Base-by-base conservation (phyloP, 2,888 invertebrate genomes). In the Synergus japonicus region DNA sequence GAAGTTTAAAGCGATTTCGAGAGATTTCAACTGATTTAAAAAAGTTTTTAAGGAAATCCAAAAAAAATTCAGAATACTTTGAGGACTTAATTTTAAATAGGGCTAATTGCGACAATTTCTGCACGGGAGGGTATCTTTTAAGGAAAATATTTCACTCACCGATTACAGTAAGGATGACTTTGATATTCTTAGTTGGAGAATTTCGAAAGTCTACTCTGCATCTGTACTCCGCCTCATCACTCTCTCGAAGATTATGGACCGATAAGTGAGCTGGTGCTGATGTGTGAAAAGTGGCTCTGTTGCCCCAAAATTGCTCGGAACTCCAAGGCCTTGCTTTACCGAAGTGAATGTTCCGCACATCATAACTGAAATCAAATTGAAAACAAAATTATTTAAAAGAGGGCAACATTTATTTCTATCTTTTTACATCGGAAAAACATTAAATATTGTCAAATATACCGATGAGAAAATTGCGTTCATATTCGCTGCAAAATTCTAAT, bases 181-280 rank as follows among this genome's bases (percentile, higher is more conserved):
- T 95, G 84, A 95, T 93, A 91, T 96, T 96, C 88, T 95, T 93
- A 76, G 96, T 96, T 69, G 95, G 96, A 12, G 96, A 95, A 90
- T 96, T 95, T 80, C 95, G 94, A 91, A 96, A 96, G 90, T 96
- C 96, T 78, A 96, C 96, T 79, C 96, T 93, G 92, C 96, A 96
- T 83, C 96, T 93, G 91, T 96, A 96, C 83, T 95, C 93, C 73
- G 96, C 96, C 89, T 95, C 95, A 91, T 96, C 96, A 83, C 84
- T 89, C 82, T 92, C 89, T 12, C 87, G 89, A 9, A 91, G 85
- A 79, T 92, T 89, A 79, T 89, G 90, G 65, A 91, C 89, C 76
- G 88, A 87, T 85, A 95, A 92, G 85, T 94, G 93, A 0, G 94
- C 94, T 0, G 94, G 94, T 58, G 93, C 92, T 64, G 93, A 93